Evolutionary conservation across 2,797 vertebrate genomes (phyloP), one percentile per base, ranked within the genome.

Genomic region (Pogoniulus pusillus): DNA sequence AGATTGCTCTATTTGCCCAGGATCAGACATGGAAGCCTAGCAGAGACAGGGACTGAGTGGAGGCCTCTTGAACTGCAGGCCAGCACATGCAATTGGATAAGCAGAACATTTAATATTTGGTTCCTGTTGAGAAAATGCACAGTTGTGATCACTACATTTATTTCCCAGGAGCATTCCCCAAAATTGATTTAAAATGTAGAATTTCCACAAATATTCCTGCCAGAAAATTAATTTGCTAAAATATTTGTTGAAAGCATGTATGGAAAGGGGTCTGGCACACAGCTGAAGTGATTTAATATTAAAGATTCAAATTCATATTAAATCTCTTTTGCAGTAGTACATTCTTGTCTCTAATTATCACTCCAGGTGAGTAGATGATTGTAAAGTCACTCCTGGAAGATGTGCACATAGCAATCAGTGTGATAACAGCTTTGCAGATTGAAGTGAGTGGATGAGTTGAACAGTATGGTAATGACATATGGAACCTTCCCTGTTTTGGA

Each of bases 371-470:
- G 82, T 22, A 91, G 78, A 81, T 19, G 15, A 54, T 66, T 92
- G 54, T 93, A 88, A 94, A 94, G 80, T 95, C 73, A 8, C 85
- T 94, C 89, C 92, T 95, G 93, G 74, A 95, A 97, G 95, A 89
- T 86, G 80, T 70, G 39, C 22, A 29, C 96, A 53, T 53, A 84
- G 75, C 90, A 94, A 87, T 91, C 94, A 90, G 82, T 53, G 84
- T 85, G 94, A 94, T 91, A 88, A 92, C 86, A 96, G 62, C 86
- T 84, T 88, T 69, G 82, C 60, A 86, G 77, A 70, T 83, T 14
- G 39, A 79, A 45, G 93, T 89, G 95, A 94, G 95, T 93, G 93
- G 93, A 95, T 95, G 91, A 95, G 72, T 90, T 59, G 86, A 87
- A 91, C 91, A 77, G 51, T 72, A 54, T 77, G 80, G 30, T 93